Evolutionary conservation across 2,113 vertebrate genomes (phyloP), one percentile per base, ranked within the genome.

Genomic region (Pontoporia blainvillei): DNA sequence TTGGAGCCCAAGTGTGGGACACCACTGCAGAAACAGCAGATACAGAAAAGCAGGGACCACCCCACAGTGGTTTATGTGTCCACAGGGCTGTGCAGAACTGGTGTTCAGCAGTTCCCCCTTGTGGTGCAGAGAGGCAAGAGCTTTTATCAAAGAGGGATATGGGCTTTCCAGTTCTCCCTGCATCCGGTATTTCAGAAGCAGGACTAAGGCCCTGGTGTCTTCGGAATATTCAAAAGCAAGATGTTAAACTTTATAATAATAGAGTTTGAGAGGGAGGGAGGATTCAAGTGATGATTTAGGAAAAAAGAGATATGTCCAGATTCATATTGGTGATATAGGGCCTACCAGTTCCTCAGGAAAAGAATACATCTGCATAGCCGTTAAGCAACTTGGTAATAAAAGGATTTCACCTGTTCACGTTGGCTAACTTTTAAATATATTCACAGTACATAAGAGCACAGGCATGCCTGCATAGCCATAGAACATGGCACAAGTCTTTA

Each of bases 211-310:
- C 44, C 29, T 17, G 18, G 23, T 36, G 41, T 36, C 31, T 64
- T 17, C 29, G 46, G 61, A 44, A 36, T 84, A 81, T 52, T 67
- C 87, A 72, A 96, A 91, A 94, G 21, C 57, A 85, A 72, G 49
- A 76, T 34, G 62, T 82, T 41, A 93, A 83, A 75, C 29, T 66
- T 93, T 75, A 92, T 78, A 81, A 49, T 41, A 76, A 46, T 29
- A 61, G 46, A 49, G 23, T 64, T 59, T 66, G 23, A 95, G 17
- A 14, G 23, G 17, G 20, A 72, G 14, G 79, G 12, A 89, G 59
- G 20, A 27, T 79, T 66, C 36, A 66, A 92, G 73, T 66, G 29
- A 87, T 87, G 61, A 83, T 5, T 72, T 61, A 91, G 39, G 46
- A 62, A 49, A 54, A 46, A 71, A 83, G 15, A 75, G n/a, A 64